Percentiles rank a stretch among this genome's conserved stretches.
Evolutionary conservation across 2,888 invertebrate genomes (phyloP).

Genomic region (Aphodius sticticus): DNA sequence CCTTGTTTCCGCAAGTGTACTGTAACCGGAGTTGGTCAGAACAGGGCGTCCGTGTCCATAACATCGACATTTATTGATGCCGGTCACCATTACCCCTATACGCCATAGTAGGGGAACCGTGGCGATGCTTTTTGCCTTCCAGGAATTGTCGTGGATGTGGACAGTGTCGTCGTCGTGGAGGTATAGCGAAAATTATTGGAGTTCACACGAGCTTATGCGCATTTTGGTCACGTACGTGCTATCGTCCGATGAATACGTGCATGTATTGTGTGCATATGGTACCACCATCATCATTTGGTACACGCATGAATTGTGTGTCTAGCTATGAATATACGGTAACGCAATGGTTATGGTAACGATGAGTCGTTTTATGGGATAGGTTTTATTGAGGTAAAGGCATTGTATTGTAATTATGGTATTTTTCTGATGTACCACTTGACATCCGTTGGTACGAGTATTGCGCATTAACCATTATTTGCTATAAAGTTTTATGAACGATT

Average conservation of each 20-base stretch:
- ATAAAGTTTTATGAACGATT: no score
- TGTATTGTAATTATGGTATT: no score
- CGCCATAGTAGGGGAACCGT: not conserved
- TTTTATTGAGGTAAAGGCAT: not conserved
- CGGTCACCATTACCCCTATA: not conserved
- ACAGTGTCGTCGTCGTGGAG: not conserved
- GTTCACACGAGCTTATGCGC: slow-evolving; percentile 4
- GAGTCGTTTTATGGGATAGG: not conserved
- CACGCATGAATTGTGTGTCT: not conserved
- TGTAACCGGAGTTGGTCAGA: slow-evolving; percentile 48
- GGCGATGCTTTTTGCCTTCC: not conserved
- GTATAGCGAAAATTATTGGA: not conserved
- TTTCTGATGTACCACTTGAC: no score
- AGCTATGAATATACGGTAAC: not conserved
- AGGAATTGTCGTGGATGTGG: not conserved
- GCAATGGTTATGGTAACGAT: not conserved
- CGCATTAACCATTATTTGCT: no score
- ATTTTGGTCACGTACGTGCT: not conserved
- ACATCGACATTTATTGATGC: slow-evolving; percentile 45
- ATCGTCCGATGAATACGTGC: not conserved
- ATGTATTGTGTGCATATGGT: not conserved
- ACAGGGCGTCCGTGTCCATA: slow-evolving; percentile 48
- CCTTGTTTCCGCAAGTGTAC: slow-evolving; percentile 29
- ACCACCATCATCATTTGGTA: not conserved
- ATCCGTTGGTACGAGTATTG: no score